Base-by-base conservation (phyloP, 2,797 vertebrate species). In the Acanthopagrus latus region DNA sequence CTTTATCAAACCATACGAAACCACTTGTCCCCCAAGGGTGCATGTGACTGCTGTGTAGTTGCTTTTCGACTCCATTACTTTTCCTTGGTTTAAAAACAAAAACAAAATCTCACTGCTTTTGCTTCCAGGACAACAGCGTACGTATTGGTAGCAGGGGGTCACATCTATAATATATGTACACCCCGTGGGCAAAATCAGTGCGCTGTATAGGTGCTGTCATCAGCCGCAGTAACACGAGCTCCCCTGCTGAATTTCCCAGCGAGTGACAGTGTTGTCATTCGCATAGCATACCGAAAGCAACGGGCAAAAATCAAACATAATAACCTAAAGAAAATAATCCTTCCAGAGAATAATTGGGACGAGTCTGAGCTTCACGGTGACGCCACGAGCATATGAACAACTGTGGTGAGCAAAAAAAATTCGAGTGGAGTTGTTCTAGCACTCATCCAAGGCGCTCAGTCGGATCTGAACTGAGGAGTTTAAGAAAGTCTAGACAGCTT, bases 191-290 rank as follows among this genome's bases (percentile, higher is more conserved):
- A 56, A 46, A 71, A 75, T 75, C 46, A 46, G 23, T 11, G 5
- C 7, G 23, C 17, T 7, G 12, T 38, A 29, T 41, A 16, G 43
- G 67, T 67, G 7, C 11, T 51, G 25, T 57, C n/a, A 62, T 11
- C 23, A 58, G 23, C 69, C 43, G 57, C 52, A 46, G 41, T 12
- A 25, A 71, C 47, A 23, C 11, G 3, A 20, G 52, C n/a, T 50
- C 27, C 47, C 33, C 54, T 65, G 71, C 47, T 71, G 56, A 33
- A 41, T 55, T 18, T 10, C 29, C 18, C 18, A 46, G 12, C 17
- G 46, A 68, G 48, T 9, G 20, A 43, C 17, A 47, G 48, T 54
- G 57, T 41, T 70, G 41, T 70, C 7, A 33, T 74, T 64, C 16
- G 38, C 56, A 52, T 20, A 14, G 62, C 4, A 17, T 41, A 54